Base-by-base conservation (phyloP, 2,797 vertebrate species). In the Anniella stebbinsi region DNA sequence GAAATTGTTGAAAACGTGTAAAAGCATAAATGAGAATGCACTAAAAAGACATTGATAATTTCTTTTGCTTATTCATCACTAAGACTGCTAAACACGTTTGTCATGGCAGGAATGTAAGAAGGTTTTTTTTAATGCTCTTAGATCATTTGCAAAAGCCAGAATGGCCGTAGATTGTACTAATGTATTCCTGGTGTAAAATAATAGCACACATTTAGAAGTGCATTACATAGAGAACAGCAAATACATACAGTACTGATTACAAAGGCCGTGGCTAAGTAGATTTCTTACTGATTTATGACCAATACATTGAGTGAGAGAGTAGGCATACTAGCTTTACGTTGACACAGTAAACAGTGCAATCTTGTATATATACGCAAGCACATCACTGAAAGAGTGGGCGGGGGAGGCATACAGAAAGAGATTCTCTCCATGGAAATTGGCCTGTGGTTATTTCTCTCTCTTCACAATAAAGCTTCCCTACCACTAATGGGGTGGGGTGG, bases 181-280 rank as follows among this genome's bases (percentile, higher is more conserved):
- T 97, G 95, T 95, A 94, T 96, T 97, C 94, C 96, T 97, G 95
- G 94, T 96, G 96, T 95, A 95, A 97, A 96, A 97, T 94, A 94
- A 89, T 36, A 85, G 83, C 87, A 67, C 87, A 87, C 92, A 95
- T 96, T 97, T 95, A 96, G 91, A n/a, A 76, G 89, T 92, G 93
- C 94, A 93, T 96, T 96, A 84, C 54, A 80, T 95, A 95, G 95
- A 91, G 66, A 94, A 90, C 92, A 94, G 95, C 96, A 96, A 97
- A 92, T 90, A 69, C 91, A 93, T 93, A 92, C 89, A 93, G 92
- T 92, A 95, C 90, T 97, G 97, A 95, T 97, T 96, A 94, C 83
- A 78, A 94, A 95, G 93, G 95, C 91, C 92, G 38, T 95, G 90
- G 93, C 92, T 96, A 96, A 97, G 96, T 97, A 97, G 90, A 94